These are phyloP conservation scores for Aotus griseimembra DNA, from an alignment of 2,797 vertebrate genomes.

Conservation along the genomic window DNA sequence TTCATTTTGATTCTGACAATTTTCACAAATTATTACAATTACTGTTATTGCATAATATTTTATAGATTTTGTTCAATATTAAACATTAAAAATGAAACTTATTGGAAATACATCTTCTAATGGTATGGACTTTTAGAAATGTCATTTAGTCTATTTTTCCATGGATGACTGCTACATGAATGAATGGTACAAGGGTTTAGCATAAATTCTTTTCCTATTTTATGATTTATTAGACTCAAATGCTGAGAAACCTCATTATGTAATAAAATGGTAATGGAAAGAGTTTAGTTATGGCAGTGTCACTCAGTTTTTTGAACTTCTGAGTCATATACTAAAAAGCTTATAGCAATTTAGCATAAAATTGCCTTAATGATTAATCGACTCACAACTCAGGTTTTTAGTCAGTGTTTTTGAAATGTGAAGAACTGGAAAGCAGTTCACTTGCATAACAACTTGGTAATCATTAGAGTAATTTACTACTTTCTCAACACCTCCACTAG, in stretches of 20 bases:
- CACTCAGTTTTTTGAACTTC: slow-evolving; percentile 39
- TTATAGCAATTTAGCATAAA: background rate
- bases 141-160: background rate
- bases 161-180: background rate
- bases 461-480: background rate
- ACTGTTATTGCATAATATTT: background rate
- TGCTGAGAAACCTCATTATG: background rate
- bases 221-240: background rate
- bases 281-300: background rate
- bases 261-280: background rate
- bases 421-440: background rate
- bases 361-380: slow-evolving; percentile 40
- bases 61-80: slow-evolving; percentile 41
- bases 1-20: background rate
- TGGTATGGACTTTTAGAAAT: background rate
- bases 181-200: background rate
- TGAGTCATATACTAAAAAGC: background rate
- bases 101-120: background rate
- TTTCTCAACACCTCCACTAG: background rate
- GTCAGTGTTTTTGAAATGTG: background rate
- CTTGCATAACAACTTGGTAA: background rate
- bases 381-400: background rate
- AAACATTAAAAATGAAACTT: slow-evolving; percentile 18
- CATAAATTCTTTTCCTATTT: background rate
- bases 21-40: background rate